Base-by-base conservation (phyloP, 2,113 vertebrate species). In the Osmerus mordax region DNA sequence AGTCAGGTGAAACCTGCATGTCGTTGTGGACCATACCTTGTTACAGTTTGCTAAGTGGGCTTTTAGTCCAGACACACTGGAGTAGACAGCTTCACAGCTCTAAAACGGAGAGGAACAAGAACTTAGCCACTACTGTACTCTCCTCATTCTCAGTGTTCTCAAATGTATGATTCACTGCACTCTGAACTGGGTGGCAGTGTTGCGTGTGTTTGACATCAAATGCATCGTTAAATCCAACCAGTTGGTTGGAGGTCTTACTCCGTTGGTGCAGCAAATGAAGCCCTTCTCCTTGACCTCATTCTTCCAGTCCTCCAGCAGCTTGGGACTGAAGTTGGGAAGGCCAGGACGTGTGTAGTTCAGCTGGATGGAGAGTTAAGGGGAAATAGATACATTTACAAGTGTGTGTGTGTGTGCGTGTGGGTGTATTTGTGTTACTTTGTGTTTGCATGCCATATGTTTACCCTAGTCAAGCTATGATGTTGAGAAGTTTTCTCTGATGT, bases 41-140 rank as follows among this genome's bases (percentile, higher is more conserved):
- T 93, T 97, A 89, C 97, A 99, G 91, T 96, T 98, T 81, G 96
- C 95, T 59, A 99, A 93, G 73, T 99, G 97, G 71, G 96, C 96
- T 89, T 99, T 99, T 58, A 99, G 90, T 79, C 97, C 97, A 5
- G 97, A 99, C 77, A 99, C 96, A 29, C 97, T 99, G 82, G 96
- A 98, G 84, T 99, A 99, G 77, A 98, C 95, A 82, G 97, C 96
- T 90, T 96, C 95, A 81, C 97, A 99, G 91, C 93, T 94, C 97
- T 99, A 63, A 66, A 79, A 73, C 74, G 79, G 28, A 79, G 67
- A 81, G 3, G 47, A 86, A 73, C 19, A 76, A 25, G 3, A 18
- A 60, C 51, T 72, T 14, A 6, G 51, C 29, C 67, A 13, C 67
- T 23, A 41, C 11, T 8, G 4, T 36, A 36, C 15, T 28, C 12